These are phyloP conservation scores for Hoplias malabaricus DNA, from an alignment of 2,113 vertebrate species.

Conservation along the genomic window DNA sequence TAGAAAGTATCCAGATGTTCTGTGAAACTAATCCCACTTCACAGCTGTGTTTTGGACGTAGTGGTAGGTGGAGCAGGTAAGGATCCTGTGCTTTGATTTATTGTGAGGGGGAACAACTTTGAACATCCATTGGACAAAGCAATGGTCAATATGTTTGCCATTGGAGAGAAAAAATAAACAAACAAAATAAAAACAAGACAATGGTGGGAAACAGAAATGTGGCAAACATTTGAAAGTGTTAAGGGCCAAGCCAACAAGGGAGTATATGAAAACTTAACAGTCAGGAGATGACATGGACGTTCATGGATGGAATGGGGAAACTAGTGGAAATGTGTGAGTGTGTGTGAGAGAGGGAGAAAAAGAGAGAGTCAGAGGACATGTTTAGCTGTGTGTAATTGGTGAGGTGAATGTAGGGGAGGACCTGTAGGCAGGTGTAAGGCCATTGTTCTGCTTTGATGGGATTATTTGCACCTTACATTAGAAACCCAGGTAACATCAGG, in stretches of 20 bases:
- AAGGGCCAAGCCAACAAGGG: not conserved
- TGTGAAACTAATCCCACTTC: too few relatives aligned
- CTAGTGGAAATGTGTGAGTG: not conserved
- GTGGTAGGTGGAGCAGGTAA: too few relatives aligned
- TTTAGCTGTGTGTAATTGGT: conserved; percentile 68
- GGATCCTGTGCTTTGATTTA: too few relatives aligned
- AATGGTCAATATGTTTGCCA: not conserved
- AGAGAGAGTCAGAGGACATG: conserved; percentile 48
- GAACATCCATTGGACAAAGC: not conserved
- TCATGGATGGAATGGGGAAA: not conserved
- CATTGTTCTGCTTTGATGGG: conserved; percentile 77
- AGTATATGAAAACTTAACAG: not conserved
- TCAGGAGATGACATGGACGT: not conserved
- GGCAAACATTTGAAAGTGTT: not conserved
- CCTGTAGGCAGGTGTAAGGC: conserved; percentile 68
- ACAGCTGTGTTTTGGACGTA: too few relatives aligned
- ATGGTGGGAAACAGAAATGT: not conserved
- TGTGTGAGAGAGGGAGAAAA: conserved; percentile 16
- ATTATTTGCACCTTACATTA: conserved; percentile 78
- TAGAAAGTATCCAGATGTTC: too few relatives aligned
- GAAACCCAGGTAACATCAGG: conserved; percentile 74
- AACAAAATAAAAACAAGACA: too few relatives aligned
- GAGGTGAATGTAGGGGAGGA: conserved; percentile 53
- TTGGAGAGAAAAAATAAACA: not conserved
- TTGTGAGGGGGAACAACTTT: too few relatives aligned